Conservation (phyloP, 2,888 invertebrate species). For the Pollenia amentaria region DNA sequence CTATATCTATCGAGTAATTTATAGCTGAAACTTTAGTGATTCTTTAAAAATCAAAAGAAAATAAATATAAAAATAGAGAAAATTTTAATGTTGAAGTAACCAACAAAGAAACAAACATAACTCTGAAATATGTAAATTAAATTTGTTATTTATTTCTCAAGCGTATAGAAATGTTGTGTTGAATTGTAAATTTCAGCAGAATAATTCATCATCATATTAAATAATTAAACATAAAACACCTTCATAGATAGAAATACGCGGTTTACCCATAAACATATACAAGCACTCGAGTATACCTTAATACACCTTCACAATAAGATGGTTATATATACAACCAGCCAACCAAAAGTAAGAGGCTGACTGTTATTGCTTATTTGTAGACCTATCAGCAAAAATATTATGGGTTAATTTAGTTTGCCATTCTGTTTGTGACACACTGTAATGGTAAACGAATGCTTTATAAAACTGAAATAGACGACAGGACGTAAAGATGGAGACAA, state of each 20-base stretch:
- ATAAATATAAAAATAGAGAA: too few relatives aligned
- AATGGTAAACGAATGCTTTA: too few relatives aligned
- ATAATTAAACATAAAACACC: constrained; percentile 59
- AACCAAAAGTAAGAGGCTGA: constrained; percentile 33
- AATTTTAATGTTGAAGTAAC: too few relatives aligned
- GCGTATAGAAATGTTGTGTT: constrained; percentile 29
- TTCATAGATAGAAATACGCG: constrained; percentile 34
- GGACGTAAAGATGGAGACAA: too few relatives aligned
- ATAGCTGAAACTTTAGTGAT: too few relatives aligned
- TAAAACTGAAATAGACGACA: too few relatives aligned
- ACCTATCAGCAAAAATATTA: too few relatives aligned
- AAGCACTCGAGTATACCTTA: background rate
- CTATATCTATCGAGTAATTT: background rate
- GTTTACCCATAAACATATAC: constrained; percentile 16
- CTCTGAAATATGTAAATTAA: background rate
- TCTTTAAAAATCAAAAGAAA: too few relatives aligned
- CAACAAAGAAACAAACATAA: too few relatives aligned
- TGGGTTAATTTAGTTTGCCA: too few relatives aligned
- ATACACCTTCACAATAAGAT: background rate
- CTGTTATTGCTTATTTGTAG: constrained; percentile 2
- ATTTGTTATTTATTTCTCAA: constrained; percentile 34
- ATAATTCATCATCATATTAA: constrained; percentile 56
- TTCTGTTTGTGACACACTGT: too few relatives aligned
- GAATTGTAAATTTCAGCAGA: constrained; percentile 46
- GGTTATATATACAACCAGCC: background rate